A percentile compares a stretch with the other conserved stretches of the same genome.
These are phyloP conservation scores for Halcyon badia DNA, from an alignment of 2,797 vertebrate species.

Conservation along the genomic window DNA sequence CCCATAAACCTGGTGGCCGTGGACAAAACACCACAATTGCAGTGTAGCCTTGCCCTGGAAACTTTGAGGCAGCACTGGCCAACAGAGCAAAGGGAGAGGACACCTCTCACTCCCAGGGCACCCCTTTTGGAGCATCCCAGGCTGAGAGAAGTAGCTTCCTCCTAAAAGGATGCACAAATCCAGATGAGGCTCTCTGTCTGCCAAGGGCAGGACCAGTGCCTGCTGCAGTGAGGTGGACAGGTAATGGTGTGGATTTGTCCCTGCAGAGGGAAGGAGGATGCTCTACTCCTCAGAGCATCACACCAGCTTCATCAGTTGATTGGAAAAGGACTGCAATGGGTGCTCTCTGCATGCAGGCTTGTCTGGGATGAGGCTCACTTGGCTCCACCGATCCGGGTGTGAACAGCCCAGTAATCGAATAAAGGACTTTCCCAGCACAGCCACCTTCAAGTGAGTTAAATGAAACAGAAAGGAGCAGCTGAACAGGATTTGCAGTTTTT, in stretches of 20 bases:
- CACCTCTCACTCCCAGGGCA: background rate
- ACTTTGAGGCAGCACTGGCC: slow-evolving; percentile 21
- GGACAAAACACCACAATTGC: slow-evolving; percentile 62
- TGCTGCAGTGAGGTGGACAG: accelerated
- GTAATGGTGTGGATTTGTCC: background rate
- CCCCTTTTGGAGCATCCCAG: background rate
- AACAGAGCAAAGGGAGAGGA: accelerated
- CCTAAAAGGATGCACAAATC: background rate
- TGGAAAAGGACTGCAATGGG: background rate
- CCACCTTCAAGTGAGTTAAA: slow-evolving; percentile 3
- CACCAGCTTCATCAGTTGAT: background rate
- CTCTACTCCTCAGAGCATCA: background rate
- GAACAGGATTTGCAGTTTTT: slow-evolving; percentile 54
- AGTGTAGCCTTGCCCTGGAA: slow-evolving; percentile 65
- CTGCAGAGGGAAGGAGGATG: background rate
- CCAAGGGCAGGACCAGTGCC: background rate
- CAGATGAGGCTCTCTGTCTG: accelerated
- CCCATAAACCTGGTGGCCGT: slow-evolving; percentile 43
- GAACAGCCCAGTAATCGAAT: background rate
- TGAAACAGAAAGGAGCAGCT: slow-evolving; percentile 71
- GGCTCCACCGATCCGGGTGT: background rate
- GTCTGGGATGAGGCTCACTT: background rate
- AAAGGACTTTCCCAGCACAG: background rate
- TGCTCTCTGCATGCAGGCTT: background rate
- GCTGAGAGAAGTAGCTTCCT: background rate